These are phyloP conservation scores for Lacerta viridis DNA, from an alignment of 2,797 vertebrate species.

Conservation along the genomic window DNA sequence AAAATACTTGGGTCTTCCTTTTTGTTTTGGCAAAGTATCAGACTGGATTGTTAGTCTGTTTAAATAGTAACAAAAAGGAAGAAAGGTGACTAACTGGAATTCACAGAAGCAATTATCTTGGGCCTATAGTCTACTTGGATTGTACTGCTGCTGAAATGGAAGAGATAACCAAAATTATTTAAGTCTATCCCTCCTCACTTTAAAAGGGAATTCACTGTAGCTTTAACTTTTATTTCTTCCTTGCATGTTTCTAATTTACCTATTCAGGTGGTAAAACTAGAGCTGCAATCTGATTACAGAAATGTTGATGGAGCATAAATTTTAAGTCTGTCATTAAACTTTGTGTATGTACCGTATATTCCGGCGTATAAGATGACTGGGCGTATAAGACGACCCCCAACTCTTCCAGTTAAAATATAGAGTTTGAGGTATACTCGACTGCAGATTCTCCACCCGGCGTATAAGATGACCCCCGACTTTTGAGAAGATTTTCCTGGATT, in stretches of 20 bases:
- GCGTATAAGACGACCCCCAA: too few relatives aligned
- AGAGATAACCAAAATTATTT: conserved; percentile 40
- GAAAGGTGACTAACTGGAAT: not conserved
- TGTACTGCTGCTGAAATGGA: conserved; percentile 41
- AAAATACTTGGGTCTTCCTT: conserved; percentile 57
- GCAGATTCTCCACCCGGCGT: too few relatives aligned
- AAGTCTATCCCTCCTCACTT: not conserved
- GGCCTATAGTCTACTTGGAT: conserved; percentile 48
- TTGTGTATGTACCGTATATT: not conserved
- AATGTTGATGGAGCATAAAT: not conserved
- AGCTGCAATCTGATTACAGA: not conserved
- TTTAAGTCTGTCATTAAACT: not conserved
- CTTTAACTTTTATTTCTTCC: too few relatives aligned
- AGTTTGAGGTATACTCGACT: too few relatives aligned
- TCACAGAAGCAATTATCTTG: conserved; percentile 20
- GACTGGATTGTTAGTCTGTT: conserved; percentile 55
- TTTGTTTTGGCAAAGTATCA: conserved; percentile 58
- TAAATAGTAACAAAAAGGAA: conserved; percentile 28
- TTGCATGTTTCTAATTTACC: too few relatives aligned
- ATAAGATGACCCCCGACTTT: too few relatives aligned
- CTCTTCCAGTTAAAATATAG: too few relatives aligned
- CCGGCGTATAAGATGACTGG: too few relatives aligned
- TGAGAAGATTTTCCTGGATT: too few relatives aligned
- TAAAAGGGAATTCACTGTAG: not conserved
- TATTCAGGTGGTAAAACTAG: not conserved